Evolutionary conservation across 2,113 vertebrate species (phyloP).

Genomic region (Onychostruthus taczanowskii): DNA sequence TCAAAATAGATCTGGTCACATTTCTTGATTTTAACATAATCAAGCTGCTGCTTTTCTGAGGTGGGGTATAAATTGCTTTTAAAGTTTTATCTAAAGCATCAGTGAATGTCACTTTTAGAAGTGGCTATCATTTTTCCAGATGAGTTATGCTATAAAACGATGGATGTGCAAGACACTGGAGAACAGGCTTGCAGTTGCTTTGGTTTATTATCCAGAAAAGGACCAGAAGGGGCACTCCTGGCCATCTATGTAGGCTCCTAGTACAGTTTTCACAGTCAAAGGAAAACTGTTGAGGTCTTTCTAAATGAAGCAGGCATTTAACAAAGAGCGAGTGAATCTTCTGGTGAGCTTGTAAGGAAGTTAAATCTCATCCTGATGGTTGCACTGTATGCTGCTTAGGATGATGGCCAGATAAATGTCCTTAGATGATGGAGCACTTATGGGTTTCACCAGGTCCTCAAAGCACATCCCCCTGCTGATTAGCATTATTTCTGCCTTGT

Average conservation of each 20-base stretch:
- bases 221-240: background rate
- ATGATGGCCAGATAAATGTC: background rate
- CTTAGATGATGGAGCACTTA: slow-evolving; percentile 21
- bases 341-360: background rate
- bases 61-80: background rate
- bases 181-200: background rate
- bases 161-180: background rate
- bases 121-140: background rate
- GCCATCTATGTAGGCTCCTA: background rate
- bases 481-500: slow-evolving; percentile 26
- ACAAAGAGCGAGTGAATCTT: background rate
- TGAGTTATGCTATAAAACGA: background rate
- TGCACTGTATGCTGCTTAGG: background rate
- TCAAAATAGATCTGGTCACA: background rate
- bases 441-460: slow-evolving; percentile 16
- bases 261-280: background rate
- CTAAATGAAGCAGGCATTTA: background rate
- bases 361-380: background rate
- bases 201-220: background rate
- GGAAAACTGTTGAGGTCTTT: background rate
- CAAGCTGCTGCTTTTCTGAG: background rate
- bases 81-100: background rate
- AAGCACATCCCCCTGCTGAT: slow-evolving; percentile 1
- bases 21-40: background rate
- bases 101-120: background rate